phyloP scores from a whole-genome alignment of 2,797 vertebrate genomes.

The Sebastes minor region DNA sequence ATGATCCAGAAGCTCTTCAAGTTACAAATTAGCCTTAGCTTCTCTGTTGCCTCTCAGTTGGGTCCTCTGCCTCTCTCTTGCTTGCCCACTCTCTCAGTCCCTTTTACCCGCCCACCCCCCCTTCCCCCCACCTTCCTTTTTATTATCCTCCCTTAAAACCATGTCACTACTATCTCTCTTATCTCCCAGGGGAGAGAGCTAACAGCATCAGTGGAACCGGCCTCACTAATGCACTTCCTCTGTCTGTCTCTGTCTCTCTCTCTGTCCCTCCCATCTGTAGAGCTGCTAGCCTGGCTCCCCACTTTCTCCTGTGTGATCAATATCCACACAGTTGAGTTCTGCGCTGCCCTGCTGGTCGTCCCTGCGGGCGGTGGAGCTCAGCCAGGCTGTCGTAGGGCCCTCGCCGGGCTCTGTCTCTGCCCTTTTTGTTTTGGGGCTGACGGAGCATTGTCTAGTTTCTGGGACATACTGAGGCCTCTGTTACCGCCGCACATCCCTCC shows the following conservation, averaged over 20 bases:
- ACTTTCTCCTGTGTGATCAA: conserved; percentile 71
- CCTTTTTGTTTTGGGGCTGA: conserved; percentile 54
- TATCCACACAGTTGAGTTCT: conserved; percentile 58
- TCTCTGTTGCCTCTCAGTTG: conserved; percentile 35
- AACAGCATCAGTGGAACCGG: conserved; percentile 68
- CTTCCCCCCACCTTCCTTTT: neutral
- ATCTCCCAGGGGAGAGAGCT: conserved; percentile 64
- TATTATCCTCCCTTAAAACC: conserved; percentile 24
- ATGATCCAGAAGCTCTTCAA: conserved; percentile 74
- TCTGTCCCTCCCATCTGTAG: conserved; percentile 59
- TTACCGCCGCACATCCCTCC: conserved; percentile 35
- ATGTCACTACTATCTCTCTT: conserved; percentile 46
- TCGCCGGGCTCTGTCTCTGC: conserved; percentile 24
- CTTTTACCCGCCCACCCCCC: neutral
- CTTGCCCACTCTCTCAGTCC: neutral
- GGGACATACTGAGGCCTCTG: conserved; percentile 65
- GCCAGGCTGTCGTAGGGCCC: conserved; percentile 33
- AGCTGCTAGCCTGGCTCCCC: conserved; percentile 32
- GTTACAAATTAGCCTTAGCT: conserved; percentile 75
- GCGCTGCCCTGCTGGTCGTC: conserved; percentile 49
- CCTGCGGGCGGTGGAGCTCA: conserved; percentile 48
- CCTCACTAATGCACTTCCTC: conserved; percentile 74
- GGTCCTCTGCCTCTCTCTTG: conserved; percentile 1
- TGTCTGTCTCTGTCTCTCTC: conserved; percentile 33
- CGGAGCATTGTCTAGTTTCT: conserved; percentile 68